Evolutionary conservation across 2,888 invertebrate genomes (phyloP).

Genomic region (Mesodorylaimus sp.): DNA sequence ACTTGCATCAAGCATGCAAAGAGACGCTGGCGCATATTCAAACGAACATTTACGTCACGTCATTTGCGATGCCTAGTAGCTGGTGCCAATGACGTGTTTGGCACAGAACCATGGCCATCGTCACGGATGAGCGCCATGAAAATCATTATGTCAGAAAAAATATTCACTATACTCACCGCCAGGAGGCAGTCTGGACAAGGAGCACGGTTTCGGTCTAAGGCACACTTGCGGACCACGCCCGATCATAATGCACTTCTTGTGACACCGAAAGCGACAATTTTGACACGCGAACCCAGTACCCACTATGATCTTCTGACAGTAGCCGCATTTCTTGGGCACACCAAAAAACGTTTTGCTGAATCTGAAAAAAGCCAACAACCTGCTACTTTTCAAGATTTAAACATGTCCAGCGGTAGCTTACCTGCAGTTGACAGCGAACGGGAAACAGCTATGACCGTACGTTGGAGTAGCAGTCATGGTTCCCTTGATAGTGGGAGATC

Average conservation of each 20-base stretch:
- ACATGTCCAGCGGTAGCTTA: too few species aligned
- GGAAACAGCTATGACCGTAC: conserved; percentile 3
- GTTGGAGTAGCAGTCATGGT: conserved; percentile 8
- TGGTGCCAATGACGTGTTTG: too few species aligned
- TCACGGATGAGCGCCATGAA: too few species aligned
- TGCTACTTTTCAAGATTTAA: background rate
- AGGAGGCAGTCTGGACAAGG: conserved; percentile 10
- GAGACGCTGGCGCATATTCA: too few species aligned
- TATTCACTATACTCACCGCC: too few species aligned
- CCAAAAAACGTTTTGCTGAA: conserved; percentile 13
- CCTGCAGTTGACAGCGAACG: conserved; percentile 12
- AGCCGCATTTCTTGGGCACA: conserved; percentile 12
- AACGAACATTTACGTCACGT: too few species aligned
- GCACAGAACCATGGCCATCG: too few species aligned
- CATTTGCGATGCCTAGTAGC: too few species aligned
- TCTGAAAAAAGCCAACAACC: too few species aligned
- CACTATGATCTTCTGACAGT: conserved; percentile 11
- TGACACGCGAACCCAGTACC: conserved; percentile 13
- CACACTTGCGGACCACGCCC: background rate
- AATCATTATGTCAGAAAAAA: too few species aligned
- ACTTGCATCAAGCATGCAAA: too few species aligned
- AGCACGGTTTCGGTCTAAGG: conserved; percentile 8
- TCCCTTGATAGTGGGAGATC: too few species aligned
- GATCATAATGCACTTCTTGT: conserved; percentile 2
- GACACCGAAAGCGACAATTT: conserved; percentile 12